Base-by-base conservation (phyloP, 2,888 invertebrate genomes). In the Tipula lateralis region DNA sequence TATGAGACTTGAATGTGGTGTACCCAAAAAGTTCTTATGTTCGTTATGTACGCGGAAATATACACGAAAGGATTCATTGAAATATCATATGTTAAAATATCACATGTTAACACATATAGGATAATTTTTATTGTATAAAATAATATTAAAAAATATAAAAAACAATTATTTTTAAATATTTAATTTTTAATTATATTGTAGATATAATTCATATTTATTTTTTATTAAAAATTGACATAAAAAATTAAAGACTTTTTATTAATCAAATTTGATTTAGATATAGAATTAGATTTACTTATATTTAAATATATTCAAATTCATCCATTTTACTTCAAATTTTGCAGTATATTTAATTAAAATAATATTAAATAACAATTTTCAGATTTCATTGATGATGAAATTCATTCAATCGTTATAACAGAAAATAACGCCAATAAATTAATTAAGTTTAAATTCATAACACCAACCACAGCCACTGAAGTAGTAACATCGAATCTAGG, bases 1-100 rank as follows among this genome's bases (percentile, higher is more conserved):
- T 50, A 84, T 86, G 83, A 80, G 84, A 44, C 84, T 86, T 16
- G 86, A 85, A 84, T 85, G 86, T 84, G 85, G 86, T 16, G 83
- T 84, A 80, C 84, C 85, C 32, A 86, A 86, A 83, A 83, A 84
- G 32, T 85, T 86, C 39, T 84, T 84, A 66, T 86, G 86, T 83
- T 34, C 83, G 29, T 24, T 85, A 16, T 86, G 86, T 83, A n/a
- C 39, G 12, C 85, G 84, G 16, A 44, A 50, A 29, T 86, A 85
- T 83, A 85, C 85, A 29, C 32, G 85, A 83, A 84, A 84, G 85
- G 85, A 86, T 30, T 84, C 85, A 84, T 44, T 86, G n/a, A 86
- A 86, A 85, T 84, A 83, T 50, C 86, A 86, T 84, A 86, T 85
- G 50, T 82, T 83, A 29, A 84, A 85, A 12, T 84, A 86, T 39